Percentiles rank a stretch among this genome's conserved stretches.
Conservation (phyloP, 1,140 invertebrate genomes). For the Drosophila seguyi region DNA sequence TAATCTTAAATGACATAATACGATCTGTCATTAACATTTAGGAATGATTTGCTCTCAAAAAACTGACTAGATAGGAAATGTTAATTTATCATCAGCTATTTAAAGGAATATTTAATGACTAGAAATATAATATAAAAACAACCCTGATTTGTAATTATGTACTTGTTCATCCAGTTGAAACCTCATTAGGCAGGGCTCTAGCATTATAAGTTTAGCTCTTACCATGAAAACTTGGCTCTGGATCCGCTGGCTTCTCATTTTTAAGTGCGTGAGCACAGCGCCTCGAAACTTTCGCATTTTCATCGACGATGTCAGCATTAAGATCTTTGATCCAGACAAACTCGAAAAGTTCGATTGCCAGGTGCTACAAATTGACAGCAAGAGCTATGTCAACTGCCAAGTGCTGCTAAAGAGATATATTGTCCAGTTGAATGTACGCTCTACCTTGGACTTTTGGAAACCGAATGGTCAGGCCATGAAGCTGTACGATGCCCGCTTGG, state of each 20-base stretch:
- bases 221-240: slow-evolving; percentile 33
- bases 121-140: not conserved
- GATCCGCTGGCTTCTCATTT: slow-evolving; percentile 12
- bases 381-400: slow-evolving; percentile 36
- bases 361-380: slow-evolving; percentile 30
- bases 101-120: not conserved
- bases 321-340: slow-evolving; percentile 17
- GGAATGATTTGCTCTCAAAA: not conserved
- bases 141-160: not conserved
- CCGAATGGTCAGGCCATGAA: slow-evolving; percentile 22
- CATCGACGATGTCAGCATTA: slow-evolving; percentile 28
- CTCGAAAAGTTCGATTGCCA: slow-evolving; percentile 30
- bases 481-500: slow-evolving; percentile 24
- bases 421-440: slow-evolving; percentile 1
- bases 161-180: slow-evolving; percentile 14
- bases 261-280: slow-evolving; percentile 1
- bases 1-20: not conserved
- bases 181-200: not conserved
- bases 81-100: not conserved
- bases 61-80: not conserved
- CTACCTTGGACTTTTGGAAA: slow-evolving; percentile 32
- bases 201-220: slow-evolving; percentile 6
- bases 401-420: slow-evolving; percentile 30
- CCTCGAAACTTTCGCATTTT: slow-evolving; percentile 40
- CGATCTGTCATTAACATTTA: not conserved